Percentiles rank a stretch among this genome's conserved stretches.
Conservation (phyloP, 2,113 vertebrate species). For the Spea multiplicata region DNA sequence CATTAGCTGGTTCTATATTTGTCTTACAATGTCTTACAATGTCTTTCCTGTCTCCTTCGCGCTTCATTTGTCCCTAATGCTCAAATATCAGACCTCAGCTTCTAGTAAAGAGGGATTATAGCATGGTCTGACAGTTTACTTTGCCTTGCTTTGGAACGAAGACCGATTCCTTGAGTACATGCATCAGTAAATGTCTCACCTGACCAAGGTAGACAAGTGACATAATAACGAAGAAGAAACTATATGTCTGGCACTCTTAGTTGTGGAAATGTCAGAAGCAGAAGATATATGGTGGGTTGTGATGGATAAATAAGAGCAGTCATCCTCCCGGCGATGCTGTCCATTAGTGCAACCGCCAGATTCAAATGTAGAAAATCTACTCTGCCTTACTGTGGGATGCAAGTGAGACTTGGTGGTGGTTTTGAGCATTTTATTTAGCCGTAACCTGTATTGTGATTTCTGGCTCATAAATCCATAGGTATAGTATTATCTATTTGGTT, state of each 20-base stretch:
- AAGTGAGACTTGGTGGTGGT: too few relatives aligned
- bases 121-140: neutral
- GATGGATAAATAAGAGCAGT: too few relatives aligned
- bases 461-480: too few relatives aligned
- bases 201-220: neutral
- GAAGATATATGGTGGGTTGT: too few relatives aligned
- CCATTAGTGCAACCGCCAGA: too few relatives aligned
- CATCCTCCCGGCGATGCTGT: too few relatives aligned
- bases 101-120: slow-evolving; percentile 1
- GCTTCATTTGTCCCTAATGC: slow-evolving; percentile 28
- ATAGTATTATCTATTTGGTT: too few relatives aligned
- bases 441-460: too few relatives aligned
- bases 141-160: neutral
- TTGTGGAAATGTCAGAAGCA: too few relatives aligned
- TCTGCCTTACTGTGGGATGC: too few relatives aligned
- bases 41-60: slow-evolving; percentile 33
- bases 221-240: neutral
- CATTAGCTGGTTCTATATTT: slow-evolving; percentile 13
- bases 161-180: neutral
- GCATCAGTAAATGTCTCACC: neutral
- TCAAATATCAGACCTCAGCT: slow-evolving; percentile 1
- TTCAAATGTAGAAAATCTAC: too few relatives aligned
- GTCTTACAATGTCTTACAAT: slow-evolving; percentile 12
- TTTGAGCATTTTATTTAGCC: too few relatives aligned
- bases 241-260: neutral